Conservation (phyloP, 2,888 invertebrate species). For the Rotaria sp. region DNA sequence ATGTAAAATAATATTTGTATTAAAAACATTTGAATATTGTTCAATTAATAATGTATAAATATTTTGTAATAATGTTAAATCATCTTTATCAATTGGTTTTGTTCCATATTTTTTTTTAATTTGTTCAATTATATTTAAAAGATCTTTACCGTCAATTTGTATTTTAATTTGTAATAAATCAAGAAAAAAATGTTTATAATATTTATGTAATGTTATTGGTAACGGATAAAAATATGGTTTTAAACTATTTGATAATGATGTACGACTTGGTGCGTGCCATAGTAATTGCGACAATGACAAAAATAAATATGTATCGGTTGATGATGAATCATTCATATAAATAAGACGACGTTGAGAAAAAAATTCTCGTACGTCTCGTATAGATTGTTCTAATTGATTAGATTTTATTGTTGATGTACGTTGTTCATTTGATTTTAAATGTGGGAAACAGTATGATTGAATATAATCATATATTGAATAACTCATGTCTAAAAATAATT, state of each 20-base stretch:
- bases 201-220: constrained; percentile 23
- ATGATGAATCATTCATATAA: constrained; percentile 25
- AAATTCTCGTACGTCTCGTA: constrained; percentile 15
- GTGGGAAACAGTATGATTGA: constrained; percentile 30
- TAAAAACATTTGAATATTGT: constrained; percentile 16
- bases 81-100: constrained; percentile 33
- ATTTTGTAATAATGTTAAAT: constrained; percentile 36
- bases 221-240: constrained; percentile 37
- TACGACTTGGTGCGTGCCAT: neutral
- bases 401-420: neutral
- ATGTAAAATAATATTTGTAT: constrained; percentile 25
- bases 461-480: constrained; percentile 37
- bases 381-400: neutral
- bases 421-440: neutral
- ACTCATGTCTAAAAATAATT: constrained; percentile 33
- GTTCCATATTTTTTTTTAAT: constrained; percentile 36
- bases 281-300: neutral
- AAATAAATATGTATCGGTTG: neutral
- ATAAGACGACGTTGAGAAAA: constrained; percentile 16
- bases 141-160: constrained; percentile 30
- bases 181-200: constrained; percentile 34
- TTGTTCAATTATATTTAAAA: constrained; percentile 30
- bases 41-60: constrained; percentile 37
- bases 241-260: constrained; percentile 9
- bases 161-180: constrained; percentile 33